Base-by-base conservation (phyloP, 2,888 invertebrate genomes). In the Sphinx pinastri region DNA sequence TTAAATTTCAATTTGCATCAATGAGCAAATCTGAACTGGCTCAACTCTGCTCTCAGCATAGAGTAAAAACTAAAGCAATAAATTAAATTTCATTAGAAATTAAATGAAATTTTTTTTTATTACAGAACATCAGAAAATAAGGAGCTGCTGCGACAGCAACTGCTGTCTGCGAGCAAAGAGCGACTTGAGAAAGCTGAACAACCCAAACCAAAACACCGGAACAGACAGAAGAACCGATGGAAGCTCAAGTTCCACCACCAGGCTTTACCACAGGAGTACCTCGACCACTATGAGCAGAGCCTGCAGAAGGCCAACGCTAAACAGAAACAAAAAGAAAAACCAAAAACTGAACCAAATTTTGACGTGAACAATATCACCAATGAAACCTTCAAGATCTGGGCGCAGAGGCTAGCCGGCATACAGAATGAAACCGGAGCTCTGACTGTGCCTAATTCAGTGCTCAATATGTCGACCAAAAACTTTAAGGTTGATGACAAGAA, bases 221-320 rank as follows among this genome's bases (percentile, higher is more conserved):
- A 83, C 79, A 90, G 96, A n/a, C 94, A 96, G 82, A 95, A 95
- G 86, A 96, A 96, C 60, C 91, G 96, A 77, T 95, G 96, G 94
- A 97, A 97, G 86, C 92, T 97, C 68, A 96, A 97, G 84, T 97
- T 97, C 85, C 97, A 97, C 80, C 97, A 97, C 84, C 97, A 97
- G 84, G 97, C 97, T 0, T 85, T 97, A 70, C 97, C 97, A 0
- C 96, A 96, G 16, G 97, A 97, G 84, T 97, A 97, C 83, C 94
- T 97, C 69, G 97, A 96, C 80, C 97, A 97, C 83, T 97, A 97
- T 91, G 97, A 97, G 86, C 96, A 96, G 68, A 95, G 96, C 8
- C 89, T 96, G 70, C 95, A 95, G 73, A 95, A 95, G 76, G 88
- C 89, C 19, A 88, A 84, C 77, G 94, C 94, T 49, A 91, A 87